Percentiles rank a stretch among this genome's conserved stretches.
These are phyloP conservation scores for Sylvicapra grimmia DNA, from an alignment of 2,113 vertebrate species.

Conservation along the genomic window DNA sequence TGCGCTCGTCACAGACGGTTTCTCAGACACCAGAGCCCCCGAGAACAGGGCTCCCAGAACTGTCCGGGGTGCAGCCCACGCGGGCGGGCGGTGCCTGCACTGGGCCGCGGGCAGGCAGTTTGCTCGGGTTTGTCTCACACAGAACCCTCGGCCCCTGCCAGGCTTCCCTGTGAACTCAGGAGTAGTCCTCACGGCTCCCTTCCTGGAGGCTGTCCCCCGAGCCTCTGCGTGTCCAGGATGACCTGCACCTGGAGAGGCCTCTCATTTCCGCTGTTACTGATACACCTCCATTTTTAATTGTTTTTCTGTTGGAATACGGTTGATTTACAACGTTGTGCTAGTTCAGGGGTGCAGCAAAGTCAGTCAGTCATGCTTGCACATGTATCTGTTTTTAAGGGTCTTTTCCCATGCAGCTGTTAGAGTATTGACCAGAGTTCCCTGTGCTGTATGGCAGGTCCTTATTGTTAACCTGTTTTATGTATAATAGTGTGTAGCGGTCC, in stretches of 20 bases:
- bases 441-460: too few relatives aligned
- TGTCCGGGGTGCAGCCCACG: fast-evolving
- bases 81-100: neutral
- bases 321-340: too few relatives aligned
- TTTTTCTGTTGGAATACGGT: fast-evolving
- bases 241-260: neutral
- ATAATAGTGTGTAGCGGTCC: neutral
- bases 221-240: fast-evolving
- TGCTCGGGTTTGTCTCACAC: fast-evolving
- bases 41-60: neutral
- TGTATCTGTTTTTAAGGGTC: fast-evolving
- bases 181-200: fast-evolving
- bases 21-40: fast-evolving
- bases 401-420: neutral
- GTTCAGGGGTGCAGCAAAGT: neutral
- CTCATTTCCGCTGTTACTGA: neutral
- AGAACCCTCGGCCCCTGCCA: neutral
- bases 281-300: neutral
- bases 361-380: fast-evolving
- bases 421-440: neutral
- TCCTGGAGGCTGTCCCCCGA: fast-evolving
- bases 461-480: neutral
- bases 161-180: neutral
- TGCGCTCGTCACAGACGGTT: fast-evolving
- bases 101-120: fast-evolving